A percentile compares a stretch with the other conserved stretches of the same genome.
phyloP scores from a whole-genome alignment of 2,113 vertebrate genomes.

The Callithrix jacchus region DNA sequence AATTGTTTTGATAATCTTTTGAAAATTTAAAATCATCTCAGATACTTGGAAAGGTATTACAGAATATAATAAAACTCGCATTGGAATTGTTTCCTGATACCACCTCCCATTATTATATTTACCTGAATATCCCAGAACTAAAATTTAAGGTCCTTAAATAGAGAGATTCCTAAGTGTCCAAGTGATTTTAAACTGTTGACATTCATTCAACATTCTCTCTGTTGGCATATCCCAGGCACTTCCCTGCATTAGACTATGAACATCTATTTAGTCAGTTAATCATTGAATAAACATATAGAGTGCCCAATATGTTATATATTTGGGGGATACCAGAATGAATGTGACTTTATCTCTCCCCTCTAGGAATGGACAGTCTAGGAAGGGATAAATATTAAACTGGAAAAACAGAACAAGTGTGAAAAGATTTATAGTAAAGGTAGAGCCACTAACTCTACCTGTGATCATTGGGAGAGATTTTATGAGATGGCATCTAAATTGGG shows the following conservation, averaged over 20 bases:
- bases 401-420: slow-evolving; percentile 2
- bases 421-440: slow-evolving; percentile 28
- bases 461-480: not conserved
- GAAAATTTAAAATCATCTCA: slow-evolving; percentile 38
- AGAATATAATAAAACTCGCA: not conserved
- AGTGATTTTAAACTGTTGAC: slow-evolving; percentile 28
- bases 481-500: slow-evolving; percentile 2
- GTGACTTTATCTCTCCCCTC: not conserved
- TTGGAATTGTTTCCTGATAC: not conserved
- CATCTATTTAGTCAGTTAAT: not conserved
- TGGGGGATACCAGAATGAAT: not conserved
- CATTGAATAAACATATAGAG: not conserved
- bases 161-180: not conserved
- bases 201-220: not conserved
- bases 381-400: not conserved
- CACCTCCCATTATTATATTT: slow-evolving; percentile 17
- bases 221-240: not conserved
- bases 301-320: not conserved
- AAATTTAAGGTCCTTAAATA: slow-evolving; percentile 16
- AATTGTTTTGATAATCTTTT: slow-evolving; percentile 24
- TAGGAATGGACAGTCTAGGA: not conserved
- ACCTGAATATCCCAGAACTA: slow-evolving; percentile 37
- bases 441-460: not conserved
- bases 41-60: slow-evolving; percentile 21
- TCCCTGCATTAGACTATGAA: not conserved